A percentile compares a stretch with the other conserved stretches of the same genome.
Conservation (phyloP, 2,113 vertebrate species). For the Opisthocomus hoazin region DNA sequence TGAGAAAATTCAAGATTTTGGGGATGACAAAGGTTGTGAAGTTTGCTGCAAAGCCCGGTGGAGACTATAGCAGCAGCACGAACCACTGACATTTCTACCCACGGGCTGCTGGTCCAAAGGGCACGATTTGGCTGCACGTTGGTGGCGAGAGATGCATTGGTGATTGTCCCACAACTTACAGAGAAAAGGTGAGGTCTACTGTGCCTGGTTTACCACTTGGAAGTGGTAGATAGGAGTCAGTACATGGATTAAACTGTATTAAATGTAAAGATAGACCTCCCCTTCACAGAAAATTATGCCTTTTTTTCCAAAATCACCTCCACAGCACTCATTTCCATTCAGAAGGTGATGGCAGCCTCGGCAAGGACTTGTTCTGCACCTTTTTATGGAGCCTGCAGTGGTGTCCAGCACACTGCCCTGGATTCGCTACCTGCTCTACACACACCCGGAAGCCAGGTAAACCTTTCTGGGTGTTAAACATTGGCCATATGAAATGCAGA, state of each 20-base stretch:
- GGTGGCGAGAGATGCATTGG: fast-evolving
- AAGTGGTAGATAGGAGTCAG: neutral
- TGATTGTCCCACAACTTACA: fast-evolving
- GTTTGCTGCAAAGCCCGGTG: neutral
- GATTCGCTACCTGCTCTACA: fast-evolving
- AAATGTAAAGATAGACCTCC: neutral
- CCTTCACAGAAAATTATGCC: fast-evolving
- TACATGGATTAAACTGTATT: neutral
- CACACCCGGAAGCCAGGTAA: neutral
- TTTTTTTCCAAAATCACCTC: neutral
- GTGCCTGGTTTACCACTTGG: neutral
- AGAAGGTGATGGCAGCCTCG: neutral
- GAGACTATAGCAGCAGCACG: neutral
- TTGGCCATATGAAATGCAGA: neutral
- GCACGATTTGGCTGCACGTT: fast-evolving
- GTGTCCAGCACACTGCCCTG: neutral
- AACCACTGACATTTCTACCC: neutral
- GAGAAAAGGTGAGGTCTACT: neutral
- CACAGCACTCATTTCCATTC: neutral
- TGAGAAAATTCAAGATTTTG: neutral
- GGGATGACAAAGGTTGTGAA: neutral
- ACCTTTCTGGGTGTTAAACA: neutral
- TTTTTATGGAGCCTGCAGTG: neutral
- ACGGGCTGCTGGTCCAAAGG: neutral
- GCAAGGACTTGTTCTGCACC: neutral